Evolutionary conservation across 2,888 invertebrate species (phyloP), one percentile per base, ranked within the genome.

Genomic region (Sinopyrophorus schimmeli): DNA sequence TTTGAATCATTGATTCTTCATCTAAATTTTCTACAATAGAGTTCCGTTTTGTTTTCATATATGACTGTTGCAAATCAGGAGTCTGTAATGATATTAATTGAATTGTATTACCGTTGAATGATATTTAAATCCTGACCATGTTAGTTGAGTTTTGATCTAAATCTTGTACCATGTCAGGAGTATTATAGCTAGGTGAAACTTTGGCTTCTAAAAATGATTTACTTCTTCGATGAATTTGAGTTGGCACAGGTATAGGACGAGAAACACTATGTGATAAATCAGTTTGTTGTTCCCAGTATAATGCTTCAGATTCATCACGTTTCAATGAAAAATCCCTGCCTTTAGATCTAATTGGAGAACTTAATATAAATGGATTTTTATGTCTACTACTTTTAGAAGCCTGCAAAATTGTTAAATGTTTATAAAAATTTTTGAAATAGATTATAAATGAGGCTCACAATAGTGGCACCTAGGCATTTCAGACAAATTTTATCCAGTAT

Each of bases 111-210:
- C 21, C 7, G 9, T 21, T 21, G 9, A 21, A 2, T 2, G 5
- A 21, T 21, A 21, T 5, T 20, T 5, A 9, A 20, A n/a, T 18
- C 23, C 38, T 26, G 3, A 52, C 52, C 20, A 47, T 43, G 28
- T 42, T 52, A 7, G 34, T 47, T 14, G 23, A 30, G 18, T 34
- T 20, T 28, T 47, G 47, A 48, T 69, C 68, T 1, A 55, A 73
- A 57, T 84, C 84, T 0, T 81, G 81, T 50, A 83, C 80, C 80
- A 83, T 82, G 64, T 84, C 84, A 0, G 82, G 80, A 5, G 71
- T 63, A 38, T 66, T 64, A 20, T 65, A 70, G 55, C 61, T 69
- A 5, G 70, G 58, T 10, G 72, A 32, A 68, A 63, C 32, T 49
- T 69, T 70, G 14, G 62, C 62, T 20, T 74, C 73, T 7, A 70